Evolutionary conservation across 1,140 invertebrate genomes (phyloP), one percentile per base, ranked within the genome.

Genomic region (Pseudoatta argentina): DNA sequence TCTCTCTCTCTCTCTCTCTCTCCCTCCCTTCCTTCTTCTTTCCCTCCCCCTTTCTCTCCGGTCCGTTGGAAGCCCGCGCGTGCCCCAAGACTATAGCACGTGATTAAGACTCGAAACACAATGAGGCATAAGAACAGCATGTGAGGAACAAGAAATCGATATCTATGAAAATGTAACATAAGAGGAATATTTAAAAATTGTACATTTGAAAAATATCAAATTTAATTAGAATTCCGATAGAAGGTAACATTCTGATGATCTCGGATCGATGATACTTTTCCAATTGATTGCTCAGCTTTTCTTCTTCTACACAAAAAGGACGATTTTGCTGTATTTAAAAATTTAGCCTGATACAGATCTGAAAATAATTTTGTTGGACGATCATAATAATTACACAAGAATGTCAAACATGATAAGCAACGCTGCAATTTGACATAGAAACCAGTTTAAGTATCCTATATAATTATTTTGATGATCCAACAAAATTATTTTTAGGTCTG

Each of bases 71-170:
- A 48, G 77, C n/a, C 61, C 48, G 63, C 27, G 63, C 76, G 76
- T 79, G 48, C 76, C 61, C 27, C 44, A n/a, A 21, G 53, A 79
- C 77, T 53, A 79, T 81, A 30, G 48, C 30, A 55, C 27, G 69
- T 71, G 44, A 83, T 83, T 83, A 82, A 82, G 53, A n/a, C 18
- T 21, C 55, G 12, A 63, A 39, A 75, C 39, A 83, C 55, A 61
- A 63, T 63, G 39, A 73, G 21, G 55, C 39, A 3, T 72, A 73
- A 82, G 18, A 61, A 63, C 24, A 75, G 27, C 55, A 48, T 30
- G 24, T 27, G 12, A 30, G 10, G 44, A 61, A 76, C 4, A 21
- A 34, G 18, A 7, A 59, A 81, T 82, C 53, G 24, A 82, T 59
- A 14, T 34, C 3, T 16, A 2, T 30, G 6, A 51, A 59, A 10